Conservation (phyloP, 2,113 vertebrate genomes). For the Carlito syrichta region DNA sequence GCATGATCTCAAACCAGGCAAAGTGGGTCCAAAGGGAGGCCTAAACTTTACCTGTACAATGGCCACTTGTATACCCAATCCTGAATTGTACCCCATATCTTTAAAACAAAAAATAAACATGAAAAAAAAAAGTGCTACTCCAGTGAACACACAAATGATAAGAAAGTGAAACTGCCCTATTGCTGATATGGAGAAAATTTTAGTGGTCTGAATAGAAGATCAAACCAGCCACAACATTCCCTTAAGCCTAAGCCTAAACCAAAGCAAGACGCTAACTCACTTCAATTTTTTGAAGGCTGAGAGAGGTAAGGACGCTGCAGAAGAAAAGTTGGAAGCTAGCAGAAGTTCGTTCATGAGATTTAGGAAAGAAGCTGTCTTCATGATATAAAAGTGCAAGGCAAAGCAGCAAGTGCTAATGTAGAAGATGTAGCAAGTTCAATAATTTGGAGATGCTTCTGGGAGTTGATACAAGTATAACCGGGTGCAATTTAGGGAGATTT, state of each 20-base stretch:
- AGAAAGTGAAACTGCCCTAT: background rate
- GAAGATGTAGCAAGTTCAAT: no score
- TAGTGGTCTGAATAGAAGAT: background rate
- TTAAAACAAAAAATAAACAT: no score
- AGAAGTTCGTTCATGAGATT: background rate
- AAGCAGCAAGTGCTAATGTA: background rate
- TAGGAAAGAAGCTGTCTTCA: background rate
- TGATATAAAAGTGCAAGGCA: background rate
- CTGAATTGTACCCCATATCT: no score
- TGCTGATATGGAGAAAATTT: background rate
- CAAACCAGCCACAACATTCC: background rate
- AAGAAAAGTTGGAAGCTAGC: background rate
- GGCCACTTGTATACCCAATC: no score
- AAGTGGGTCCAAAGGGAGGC: no score
- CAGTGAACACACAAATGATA: background rate
- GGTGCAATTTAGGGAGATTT: constrained; percentile 86
- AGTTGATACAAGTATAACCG: constrained; percentile 76
- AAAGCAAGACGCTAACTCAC: background rate
- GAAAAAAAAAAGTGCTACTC: no score
- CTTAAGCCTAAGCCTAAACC: background rate
- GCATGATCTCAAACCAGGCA: no score
- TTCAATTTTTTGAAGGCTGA: background rate
- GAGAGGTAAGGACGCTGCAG: background rate
- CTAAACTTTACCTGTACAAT: no score
- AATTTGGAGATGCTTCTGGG: constrained; percentile 81